Conservation (phyloP, 2,113 vertebrate species). For the Bos javanicus region DNA sequence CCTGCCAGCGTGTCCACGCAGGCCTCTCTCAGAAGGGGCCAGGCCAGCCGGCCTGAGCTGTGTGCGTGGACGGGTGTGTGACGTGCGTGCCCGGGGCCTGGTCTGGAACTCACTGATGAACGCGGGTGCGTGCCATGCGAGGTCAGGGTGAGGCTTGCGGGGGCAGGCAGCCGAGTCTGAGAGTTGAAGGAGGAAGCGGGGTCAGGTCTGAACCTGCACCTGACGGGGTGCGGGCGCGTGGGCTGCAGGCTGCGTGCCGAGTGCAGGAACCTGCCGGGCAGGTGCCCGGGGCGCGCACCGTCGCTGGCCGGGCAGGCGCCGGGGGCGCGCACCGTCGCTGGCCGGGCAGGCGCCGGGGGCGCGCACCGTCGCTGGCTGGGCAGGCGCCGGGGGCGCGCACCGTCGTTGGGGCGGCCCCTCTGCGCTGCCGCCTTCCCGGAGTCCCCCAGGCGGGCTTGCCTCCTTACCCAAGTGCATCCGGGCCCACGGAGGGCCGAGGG, state of each 20-base stretch:
- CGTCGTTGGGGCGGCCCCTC: neutral
- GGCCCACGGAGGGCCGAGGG: accelerated
- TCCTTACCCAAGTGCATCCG: too few relatives aligned
- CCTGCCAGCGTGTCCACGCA: accelerated
- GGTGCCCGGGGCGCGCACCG: accelerated
- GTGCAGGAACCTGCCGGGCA: neutral
- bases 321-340: too few relatives aligned
- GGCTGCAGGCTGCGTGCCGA: neutral
- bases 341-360: too few relatives aligned
- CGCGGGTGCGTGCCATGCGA: accelerated
- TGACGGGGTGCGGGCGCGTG: conserved; percentile 45
- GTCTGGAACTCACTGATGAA: neutral
- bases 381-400: too few relatives aligned
- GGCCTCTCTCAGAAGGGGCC: neutral
- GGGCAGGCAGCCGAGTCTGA: conserved; percentile 33
- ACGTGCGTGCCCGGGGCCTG: neutral
- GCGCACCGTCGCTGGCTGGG: too few relatives aligned
- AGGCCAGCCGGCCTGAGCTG: neutral
- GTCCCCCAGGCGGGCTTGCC: accelerated
- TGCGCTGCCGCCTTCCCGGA: accelerated
- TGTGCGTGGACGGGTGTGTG: accelerated
- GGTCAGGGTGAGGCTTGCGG: neutral
- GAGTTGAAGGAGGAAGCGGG: conserved; percentile 43
- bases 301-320: neutral
- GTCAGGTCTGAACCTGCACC: conserved; percentile 46